A percentile compares a stretch with the other conserved stretches of the same genome.
phyloP scores from a whole-genome alignment of 2,797 vertebrate genomes.

The Poecilia wingei region DNA sequence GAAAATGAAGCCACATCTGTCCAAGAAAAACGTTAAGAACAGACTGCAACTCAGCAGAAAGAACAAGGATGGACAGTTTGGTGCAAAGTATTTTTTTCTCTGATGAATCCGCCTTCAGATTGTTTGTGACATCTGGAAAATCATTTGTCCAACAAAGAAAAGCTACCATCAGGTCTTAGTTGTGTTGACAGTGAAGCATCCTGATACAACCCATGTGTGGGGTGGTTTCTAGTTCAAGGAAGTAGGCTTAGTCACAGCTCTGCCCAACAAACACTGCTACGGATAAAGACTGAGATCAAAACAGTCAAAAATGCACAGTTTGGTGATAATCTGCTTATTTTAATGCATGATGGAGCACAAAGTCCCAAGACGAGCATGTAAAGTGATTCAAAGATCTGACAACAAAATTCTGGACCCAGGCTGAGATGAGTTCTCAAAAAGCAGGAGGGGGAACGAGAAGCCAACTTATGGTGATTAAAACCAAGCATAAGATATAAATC shows the following conservation, averaged over 20 bases:
- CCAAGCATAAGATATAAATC: background rate
- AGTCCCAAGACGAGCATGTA: background rate
- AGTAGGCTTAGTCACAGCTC: background rate
- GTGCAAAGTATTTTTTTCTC: background rate
- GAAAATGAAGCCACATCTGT: background rate
- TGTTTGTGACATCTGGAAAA: background rate
- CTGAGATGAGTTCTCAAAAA: background rate
- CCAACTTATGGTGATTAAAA: background rate
- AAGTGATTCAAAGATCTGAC: background rate
- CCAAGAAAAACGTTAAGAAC: background rate
- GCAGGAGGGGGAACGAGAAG: background rate
- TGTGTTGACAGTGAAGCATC: constrained; percentile 1
- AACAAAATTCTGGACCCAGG: background rate
- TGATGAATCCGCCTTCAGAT: background rate
- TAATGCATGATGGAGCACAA: background rate
- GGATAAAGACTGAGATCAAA: background rate
- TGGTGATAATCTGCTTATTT: background rate
- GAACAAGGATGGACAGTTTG: background rate
- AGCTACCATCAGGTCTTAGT: background rate
- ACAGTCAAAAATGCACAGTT: background rate
- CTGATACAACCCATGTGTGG: constrained; percentile 1
- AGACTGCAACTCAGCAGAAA: background rate
- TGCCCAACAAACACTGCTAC: background rate
- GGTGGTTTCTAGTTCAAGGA: background rate
- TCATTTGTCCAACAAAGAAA: background rate